Conservation (phyloP, 2,113 vertebrate species). For the Suncus etruscus region DNA sequence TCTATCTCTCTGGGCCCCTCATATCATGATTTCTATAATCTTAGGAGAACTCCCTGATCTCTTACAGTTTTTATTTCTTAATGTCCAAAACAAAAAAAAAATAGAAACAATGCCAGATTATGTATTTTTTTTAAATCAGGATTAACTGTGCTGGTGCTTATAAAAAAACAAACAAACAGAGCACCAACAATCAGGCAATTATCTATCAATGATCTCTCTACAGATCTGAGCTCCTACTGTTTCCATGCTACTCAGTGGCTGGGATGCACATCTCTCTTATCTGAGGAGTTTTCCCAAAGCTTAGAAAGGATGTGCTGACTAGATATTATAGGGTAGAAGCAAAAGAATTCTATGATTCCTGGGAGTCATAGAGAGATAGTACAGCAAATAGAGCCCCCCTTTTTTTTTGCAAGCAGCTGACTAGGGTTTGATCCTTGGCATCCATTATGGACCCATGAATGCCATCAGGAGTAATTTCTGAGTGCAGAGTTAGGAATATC, state of each 20-base stretch:
- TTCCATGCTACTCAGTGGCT: not conserved
- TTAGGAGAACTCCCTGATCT: constrained; percentile 2
- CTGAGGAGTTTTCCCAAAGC: not conserved
- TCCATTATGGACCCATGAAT: too few relatives aligned
- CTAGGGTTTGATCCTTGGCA: too few relatives aligned
- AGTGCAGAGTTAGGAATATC: too few relatives aligned
- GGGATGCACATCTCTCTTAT: not conserved
- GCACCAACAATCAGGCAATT: not conserved
- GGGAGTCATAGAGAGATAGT: too few relatives aligned
- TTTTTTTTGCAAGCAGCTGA: too few relatives aligned
- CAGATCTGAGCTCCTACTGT: not conserved
- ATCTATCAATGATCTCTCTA: not conserved
- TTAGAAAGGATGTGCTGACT: not conserved
- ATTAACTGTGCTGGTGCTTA: constrained; percentile 23
- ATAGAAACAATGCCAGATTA: constrained; percentile 18
- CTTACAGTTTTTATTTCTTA: constrained; percentile 34
- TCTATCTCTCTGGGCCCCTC: not conserved
- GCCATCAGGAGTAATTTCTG: too few relatives aligned
- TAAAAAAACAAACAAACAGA: constrained; percentile 37
- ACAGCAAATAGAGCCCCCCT: too few relatives aligned
- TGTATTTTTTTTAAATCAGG: too few relatives aligned
- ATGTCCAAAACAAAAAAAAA: constrained; percentile 15
- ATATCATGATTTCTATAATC: not conserved
- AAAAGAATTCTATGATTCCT: not conserved
- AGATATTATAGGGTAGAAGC: not conserved